Evolutionary conservation across 2,113 vertebrate species (phyloP).

Genomic region (Typhlomys cinereus): DNA sequence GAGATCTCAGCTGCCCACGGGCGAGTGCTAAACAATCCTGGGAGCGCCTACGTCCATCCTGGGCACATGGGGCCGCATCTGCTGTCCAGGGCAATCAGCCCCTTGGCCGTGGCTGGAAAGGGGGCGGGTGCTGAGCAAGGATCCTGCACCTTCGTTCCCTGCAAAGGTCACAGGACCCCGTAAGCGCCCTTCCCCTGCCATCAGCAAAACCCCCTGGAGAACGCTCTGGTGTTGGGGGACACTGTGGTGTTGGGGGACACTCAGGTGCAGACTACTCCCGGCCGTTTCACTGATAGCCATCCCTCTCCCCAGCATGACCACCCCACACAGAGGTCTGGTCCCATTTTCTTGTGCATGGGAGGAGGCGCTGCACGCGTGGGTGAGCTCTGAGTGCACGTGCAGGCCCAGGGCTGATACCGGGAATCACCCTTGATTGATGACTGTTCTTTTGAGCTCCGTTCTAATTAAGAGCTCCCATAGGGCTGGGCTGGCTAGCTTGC

Average conservation of each 20-base stretch:
- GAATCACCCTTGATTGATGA: no score
- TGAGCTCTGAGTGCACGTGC: not conserved
- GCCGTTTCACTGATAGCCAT: not conserved
- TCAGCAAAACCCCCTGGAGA: accelerated
- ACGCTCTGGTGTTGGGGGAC: accelerated
- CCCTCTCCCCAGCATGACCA: not conserved
- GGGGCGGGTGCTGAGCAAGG: not conserved
- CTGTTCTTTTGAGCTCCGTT: no score
- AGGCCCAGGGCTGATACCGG: no score
- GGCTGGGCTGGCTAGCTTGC: not conserved
- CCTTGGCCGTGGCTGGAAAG: not conserved
- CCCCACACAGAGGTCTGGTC: not conserved
- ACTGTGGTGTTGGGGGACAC: accelerated
- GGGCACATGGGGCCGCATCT: not conserved
- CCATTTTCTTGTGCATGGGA: no score
- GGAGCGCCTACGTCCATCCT: not conserved
- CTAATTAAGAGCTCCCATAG: no score
- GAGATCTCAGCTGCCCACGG: not conserved
- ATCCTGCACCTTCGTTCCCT: accelerated
- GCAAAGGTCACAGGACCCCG: not conserved
- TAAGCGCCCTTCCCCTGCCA: accelerated
- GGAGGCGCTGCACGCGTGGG: no score
- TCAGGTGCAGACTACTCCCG: not conserved
- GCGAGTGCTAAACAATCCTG: not conserved
- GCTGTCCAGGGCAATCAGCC: accelerated